A percentile compares a stretch with the other conserved stretches of the same genome.
Evolutionary conservation across 2,797 vertebrate genomes (phyloP).

Genomic region (Microcaecilia unicolor): DNA sequence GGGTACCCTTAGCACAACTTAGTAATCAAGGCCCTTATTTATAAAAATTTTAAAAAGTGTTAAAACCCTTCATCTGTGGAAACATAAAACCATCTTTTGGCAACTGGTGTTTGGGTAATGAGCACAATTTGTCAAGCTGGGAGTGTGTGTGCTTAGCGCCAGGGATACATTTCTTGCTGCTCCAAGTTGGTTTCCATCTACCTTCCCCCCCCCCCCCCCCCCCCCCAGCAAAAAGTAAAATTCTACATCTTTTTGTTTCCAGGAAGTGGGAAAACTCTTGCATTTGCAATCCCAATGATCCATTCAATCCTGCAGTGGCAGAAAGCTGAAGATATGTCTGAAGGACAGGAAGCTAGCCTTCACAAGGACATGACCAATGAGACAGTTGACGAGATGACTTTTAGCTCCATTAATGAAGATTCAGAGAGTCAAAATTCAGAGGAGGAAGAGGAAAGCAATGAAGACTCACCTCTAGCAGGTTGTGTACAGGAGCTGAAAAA

Average conservation of each 20-base stretch:
- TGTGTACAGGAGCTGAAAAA: constrained; percentile 46
- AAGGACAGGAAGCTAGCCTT: constrained; percentile 1
- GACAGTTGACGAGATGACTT: not conserved
- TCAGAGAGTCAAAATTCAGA: constrained; percentile 15
- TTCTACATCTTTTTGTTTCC: constrained; percentile 16
- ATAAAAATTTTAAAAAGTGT: too few relatives aligned
- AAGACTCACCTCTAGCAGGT: constrained; percentile 19
- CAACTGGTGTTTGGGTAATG: too few relatives aligned
- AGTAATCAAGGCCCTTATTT: too few relatives aligned
- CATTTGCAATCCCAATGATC: constrained; percentile 94
- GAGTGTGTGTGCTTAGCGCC: too few relatives aligned
- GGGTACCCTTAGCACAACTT: too few relatives aligned
- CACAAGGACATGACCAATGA: not conserved
- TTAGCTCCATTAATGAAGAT: not conserved
- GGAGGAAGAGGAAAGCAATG: constrained; percentile 3
- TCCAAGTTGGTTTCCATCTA: not conserved
- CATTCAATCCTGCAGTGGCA: constrained; percentile 83
- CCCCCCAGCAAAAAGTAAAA: not conserved
- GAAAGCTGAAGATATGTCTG: constrained; percentile 16
- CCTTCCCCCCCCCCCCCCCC: not conserved
- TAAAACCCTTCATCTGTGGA: too few relatives aligned
- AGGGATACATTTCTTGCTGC: too few relatives aligned
- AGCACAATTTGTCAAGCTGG: too few relatives aligned
- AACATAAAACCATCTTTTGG: too few relatives aligned
- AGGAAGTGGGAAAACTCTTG: constrained; percentile 94